phyloP scores from a whole-genome alignment of 2,888 invertebrate species.

The Troilus luridus region DNA sequence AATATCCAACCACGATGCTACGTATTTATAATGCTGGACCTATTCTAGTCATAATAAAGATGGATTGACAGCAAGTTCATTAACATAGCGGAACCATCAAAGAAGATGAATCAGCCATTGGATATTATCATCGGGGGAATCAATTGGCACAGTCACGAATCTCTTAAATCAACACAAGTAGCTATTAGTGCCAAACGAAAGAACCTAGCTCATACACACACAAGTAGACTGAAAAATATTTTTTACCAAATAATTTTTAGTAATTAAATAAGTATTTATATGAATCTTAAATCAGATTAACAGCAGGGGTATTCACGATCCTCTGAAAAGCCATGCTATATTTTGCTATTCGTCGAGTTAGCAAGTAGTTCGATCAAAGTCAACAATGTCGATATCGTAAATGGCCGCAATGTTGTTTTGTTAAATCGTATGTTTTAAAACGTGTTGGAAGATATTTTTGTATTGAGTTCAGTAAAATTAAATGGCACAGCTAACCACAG shows the following conservation, averaged over 20 bases:
- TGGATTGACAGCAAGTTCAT: slow-evolving; percentile 3
- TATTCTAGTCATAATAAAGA: neutral
- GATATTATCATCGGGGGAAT: neutral
- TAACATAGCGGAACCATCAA: slow-evolving; percentile 43
- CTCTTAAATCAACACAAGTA: neutral
- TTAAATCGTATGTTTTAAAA: too few species aligned
- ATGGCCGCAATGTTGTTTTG: too few species aligned
- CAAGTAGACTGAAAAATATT: neutral
- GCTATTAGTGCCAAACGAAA: neutral
- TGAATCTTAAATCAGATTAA: too few species aligned
- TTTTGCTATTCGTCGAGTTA: too few species aligned
- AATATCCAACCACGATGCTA: neutral
- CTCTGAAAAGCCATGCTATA: too few species aligned
- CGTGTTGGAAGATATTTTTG: too few species aligned
- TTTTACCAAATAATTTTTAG: neutral
- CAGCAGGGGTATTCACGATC: too few species aligned
- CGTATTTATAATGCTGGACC: neutral
- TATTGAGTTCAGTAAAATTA: too few species aligned
- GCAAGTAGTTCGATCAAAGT: too few species aligned
- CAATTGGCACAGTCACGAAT: slow-evolving; percentile 26
- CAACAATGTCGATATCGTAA: too few species aligned
- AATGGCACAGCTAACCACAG: too few species aligned
- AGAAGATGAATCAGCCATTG: slow-evolving; percentile 29
- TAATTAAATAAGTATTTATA: neutral
- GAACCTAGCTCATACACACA: neutral